These are phyloP conservation scores for Amphimedon queenslandica DNA, from an alignment of 37 sponge, comb jelly and placozoan genomes.

Conservation along the genomic window DNA sequence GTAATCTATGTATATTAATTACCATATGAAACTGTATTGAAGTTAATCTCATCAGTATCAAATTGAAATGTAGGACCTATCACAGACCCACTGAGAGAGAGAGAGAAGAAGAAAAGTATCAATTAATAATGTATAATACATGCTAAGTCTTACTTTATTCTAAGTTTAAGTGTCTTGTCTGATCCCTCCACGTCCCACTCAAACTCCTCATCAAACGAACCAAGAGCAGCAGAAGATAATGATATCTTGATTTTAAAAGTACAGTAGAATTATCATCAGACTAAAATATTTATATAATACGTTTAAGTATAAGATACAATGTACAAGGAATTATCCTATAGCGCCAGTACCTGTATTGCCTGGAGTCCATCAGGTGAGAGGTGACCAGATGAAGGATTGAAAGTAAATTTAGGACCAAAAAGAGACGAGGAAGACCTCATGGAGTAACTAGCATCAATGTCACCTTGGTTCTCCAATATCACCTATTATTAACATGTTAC, in stretches of 20 bases:
- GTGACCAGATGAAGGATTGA: slow-evolving; percentile 76
- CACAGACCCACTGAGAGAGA: slow-evolving; percentile 61
- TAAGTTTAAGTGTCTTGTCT: slow-evolving; percentile 56
- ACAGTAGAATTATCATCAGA: too few species aligned
- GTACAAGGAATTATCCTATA: too few species aligned
- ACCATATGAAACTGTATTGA: slow-evolving; percentile 89
- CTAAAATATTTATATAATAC: too few species aligned
- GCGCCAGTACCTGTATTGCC: slow-evolving; percentile 80
- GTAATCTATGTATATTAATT: too few species aligned
- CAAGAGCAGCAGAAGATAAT: slow-evolving; percentile 75
- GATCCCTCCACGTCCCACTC: slow-evolving; percentile 64
- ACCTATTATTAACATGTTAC: slow-evolving; percentile 37
- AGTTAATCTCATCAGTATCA: slow-evolving; percentile 62
- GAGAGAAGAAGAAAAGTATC: too few species aligned
- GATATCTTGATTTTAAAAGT: too few species aligned
- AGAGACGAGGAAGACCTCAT: slow-evolving; percentile 39
- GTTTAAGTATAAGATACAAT: too few species aligned
- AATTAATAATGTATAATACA: too few species aligned
- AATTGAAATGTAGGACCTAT: slow-evolving; percentile 97
- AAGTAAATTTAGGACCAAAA: slow-evolving; percentile 88
- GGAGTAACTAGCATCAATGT: slow-evolving; percentile 75
- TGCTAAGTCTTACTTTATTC: slow-evolving; percentile 67
- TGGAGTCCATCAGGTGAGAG: slow-evolving; percentile 86
- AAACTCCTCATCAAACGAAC: slow-evolving; percentile 89
- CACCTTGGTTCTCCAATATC: slow-evolving; percentile 87